phyloP scores from a whole-genome alignment of 2,797 vertebrate species.

The Peromyscus melanophrys region DNA sequence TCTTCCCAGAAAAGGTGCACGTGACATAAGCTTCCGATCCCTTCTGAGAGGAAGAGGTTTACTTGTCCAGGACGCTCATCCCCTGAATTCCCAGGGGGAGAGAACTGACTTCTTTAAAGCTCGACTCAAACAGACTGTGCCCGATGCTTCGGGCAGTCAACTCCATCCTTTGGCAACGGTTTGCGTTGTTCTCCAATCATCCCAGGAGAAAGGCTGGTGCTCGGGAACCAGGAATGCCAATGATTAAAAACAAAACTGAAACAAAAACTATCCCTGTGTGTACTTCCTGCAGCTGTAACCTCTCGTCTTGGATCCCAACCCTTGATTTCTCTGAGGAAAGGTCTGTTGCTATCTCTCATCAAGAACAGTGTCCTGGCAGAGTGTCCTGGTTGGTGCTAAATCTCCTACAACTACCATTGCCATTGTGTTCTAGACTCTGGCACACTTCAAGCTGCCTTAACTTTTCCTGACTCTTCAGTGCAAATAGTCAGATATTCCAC shows the following conservation, averaged over 20 bases:
- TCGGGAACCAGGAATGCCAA: background rate
- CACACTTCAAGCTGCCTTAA: background rate
- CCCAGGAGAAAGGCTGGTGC: background rate
- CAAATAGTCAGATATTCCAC: background rate
- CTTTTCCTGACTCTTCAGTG: background rate
- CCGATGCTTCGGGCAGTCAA: background rate
- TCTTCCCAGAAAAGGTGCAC: background rate
- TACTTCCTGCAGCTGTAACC: background rate
- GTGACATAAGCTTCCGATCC: background rate
- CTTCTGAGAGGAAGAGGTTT: conserved; percentile 13
- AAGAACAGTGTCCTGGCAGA: conserved; percentile 24
- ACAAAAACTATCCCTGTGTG: background rate
- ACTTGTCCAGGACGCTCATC: background rate
- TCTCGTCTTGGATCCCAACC: background rate
- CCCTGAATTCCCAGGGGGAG: background rate
- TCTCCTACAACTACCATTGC: background rate
- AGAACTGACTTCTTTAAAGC: background rate
- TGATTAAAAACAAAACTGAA: background rate
- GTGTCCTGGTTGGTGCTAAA: background rate
- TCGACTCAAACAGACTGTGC: background rate
- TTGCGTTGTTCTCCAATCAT: background rate
- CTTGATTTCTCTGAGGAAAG: background rate
- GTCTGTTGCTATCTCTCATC: background rate
- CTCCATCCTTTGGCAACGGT: background rate
- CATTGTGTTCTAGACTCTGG: background rate